These are phyloP conservation scores for Globicephala melas DNA, from an alignment of 2,113 vertebrate genomes.

Conservation along the genomic window DNA sequence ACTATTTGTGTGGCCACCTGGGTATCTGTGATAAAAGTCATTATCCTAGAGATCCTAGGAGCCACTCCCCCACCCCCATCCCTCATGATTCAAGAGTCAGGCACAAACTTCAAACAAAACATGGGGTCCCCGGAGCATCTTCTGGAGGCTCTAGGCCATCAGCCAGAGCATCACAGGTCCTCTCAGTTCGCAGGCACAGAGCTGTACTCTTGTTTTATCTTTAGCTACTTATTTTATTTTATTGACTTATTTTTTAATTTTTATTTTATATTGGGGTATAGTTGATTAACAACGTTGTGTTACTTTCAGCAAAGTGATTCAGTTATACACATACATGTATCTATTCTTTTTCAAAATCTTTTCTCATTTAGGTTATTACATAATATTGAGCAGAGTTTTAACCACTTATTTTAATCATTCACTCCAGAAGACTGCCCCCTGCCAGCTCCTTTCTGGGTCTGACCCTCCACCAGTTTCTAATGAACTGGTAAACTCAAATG, in stretches of 20 bases:
- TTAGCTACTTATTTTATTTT: not conserved
- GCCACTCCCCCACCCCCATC: not conserved
- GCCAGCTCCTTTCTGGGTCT: not conserved
- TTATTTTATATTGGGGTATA: not conserved
- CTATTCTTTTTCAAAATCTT: not conserved
- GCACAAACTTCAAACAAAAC: not conserved
- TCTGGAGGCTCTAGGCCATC: not conserved
- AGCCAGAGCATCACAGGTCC: too few species aligned
- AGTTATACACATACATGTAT: not conserved
- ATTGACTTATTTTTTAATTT: not conserved
- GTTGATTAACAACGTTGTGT: not conserved
- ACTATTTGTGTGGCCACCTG: not conserved
- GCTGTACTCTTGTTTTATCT: not conserved
- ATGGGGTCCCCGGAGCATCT: accelerated
- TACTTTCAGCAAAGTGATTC: not conserved
- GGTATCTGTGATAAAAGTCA: not conserved
- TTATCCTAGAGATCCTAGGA: not conserved
- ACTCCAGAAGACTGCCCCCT: not conserved
- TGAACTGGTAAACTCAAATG: not conserved
- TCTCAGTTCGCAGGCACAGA: not conserved
- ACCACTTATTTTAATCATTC: not conserved
- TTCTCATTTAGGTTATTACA: not conserved
- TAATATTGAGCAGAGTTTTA: not conserved
- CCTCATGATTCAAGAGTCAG: too few species aligned
- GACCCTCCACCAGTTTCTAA: not conserved